phyloP scores from a whole-genome alignment of 2,113 vertebrate species.

The Aegithalos caudatus region DNA sequence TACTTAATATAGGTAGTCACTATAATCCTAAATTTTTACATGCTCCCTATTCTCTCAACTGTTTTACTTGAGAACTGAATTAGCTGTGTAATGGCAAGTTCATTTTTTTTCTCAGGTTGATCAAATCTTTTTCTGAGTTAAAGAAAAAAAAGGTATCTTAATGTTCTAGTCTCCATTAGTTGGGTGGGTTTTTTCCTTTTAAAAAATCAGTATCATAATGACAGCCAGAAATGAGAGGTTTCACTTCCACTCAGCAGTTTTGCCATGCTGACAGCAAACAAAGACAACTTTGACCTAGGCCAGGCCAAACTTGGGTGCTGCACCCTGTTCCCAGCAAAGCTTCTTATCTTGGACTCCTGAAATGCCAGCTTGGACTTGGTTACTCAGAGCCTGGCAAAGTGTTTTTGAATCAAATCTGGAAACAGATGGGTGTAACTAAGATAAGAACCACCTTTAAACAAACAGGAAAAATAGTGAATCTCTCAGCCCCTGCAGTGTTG shows the following conservation, averaged over 20 bases:
- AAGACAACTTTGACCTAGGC: neutral
- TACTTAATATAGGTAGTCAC: neutral
- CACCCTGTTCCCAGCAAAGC: neutral
- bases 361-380: neutral
- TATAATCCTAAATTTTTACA: neutral
- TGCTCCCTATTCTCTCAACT: neutral
- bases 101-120: neutral
- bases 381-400: neutral
- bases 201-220: neutral
- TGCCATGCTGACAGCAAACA: neutral
- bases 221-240: neutral
- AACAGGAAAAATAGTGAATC: neutral
- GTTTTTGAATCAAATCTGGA: neutral
- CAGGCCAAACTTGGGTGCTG: neutral
- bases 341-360: neutral
- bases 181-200: accelerated
- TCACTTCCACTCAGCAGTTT: neutral
- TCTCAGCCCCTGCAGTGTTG: neutral
- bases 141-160: neutral
- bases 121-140: neutral
- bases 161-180: neutral
- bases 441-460: neutral
- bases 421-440: neutral
- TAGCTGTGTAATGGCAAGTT: neutral
- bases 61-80: neutral